Evolutionary conservation across 1,140 invertebrate species (phyloP).

Genomic region (Neodiprion virginianus): DNA sequence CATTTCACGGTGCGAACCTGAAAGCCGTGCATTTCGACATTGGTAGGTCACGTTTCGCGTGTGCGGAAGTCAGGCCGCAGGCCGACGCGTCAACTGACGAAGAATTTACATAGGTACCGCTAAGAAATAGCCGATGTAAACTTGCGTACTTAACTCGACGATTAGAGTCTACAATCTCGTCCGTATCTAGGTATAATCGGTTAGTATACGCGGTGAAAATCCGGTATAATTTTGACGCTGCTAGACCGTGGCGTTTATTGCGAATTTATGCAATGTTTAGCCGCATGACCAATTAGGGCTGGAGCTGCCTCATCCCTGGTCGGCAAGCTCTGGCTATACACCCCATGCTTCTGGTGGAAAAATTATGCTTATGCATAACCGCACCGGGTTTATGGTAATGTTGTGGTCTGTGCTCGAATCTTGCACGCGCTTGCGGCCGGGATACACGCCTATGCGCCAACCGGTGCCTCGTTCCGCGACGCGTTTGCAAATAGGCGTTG

Average conservation of each 20-base stretch:
- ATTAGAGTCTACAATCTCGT: neutral
- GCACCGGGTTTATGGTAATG: constrained; percentile 56
- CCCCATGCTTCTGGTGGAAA: constrained; percentile 13
- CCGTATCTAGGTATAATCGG: neutral
- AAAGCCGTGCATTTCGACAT: too few relatives aligned
- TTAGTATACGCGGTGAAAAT: constrained; percentile 32
- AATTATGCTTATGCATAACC: constrained; percentile 53
- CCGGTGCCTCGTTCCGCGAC: neutral
- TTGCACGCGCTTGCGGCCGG: constrained; percentile 43
- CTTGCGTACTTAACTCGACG: neutral
- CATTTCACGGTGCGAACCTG: too few relatives aligned
- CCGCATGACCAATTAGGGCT: constrained; percentile 56
- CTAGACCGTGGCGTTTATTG: constrained; percentile 51
- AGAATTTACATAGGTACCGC: too few relatives aligned
- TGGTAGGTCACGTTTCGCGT: too few relatives aligned
- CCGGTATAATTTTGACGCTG: constrained; percentile 43
- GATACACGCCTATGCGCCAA: neutral
- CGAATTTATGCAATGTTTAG: constrained; percentile 58
- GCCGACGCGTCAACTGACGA: too few relatives aligned
- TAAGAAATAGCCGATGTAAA: neutral
- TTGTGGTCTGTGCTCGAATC: constrained; percentile 56
- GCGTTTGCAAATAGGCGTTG: too few relatives aligned
- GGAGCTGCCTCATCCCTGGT: constrained; percentile 32
- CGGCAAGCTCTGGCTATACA: constrained; percentile 41
- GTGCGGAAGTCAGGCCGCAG: too few relatives aligned